Percentiles rank a stretch among this genome's conserved stretches.
phyloP scores from a whole-genome alignment of 2,888 invertebrate species.

The Theodoxus fluviatilis region DNA sequence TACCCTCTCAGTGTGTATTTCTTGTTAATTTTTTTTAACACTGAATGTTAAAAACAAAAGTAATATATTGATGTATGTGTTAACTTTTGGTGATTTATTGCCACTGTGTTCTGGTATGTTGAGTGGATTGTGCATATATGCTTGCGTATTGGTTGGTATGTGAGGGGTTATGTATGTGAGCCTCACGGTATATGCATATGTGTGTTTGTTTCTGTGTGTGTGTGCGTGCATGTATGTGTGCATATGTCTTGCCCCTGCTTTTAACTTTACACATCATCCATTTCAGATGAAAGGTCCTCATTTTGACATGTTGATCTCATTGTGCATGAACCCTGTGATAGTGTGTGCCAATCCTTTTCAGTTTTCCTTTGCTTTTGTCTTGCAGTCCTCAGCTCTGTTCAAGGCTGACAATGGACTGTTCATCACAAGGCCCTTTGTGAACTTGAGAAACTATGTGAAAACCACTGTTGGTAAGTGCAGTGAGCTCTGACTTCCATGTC shows the following conservation, averaged over 20 bases:
- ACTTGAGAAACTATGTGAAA: constrained; percentile 52
- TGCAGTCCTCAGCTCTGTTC: constrained; percentile 59
- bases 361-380: constrained; percentile 22
- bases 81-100: too few relatives aligned
- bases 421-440: constrained; percentile 53
- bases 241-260: too few relatives aligned
- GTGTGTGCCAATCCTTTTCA: not conserved
- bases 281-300: not conserved
- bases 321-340: not conserved
- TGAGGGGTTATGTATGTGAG: too few relatives aligned
- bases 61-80: too few relatives aligned
- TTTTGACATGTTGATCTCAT: constrained; percentile 12
- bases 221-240: not conserved
- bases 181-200: not conserved
- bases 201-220: not conserved
- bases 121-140: too few relatives aligned
- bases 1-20: too few relatives aligned
- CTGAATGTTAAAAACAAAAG: too few relatives aligned
- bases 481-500: not conserved
- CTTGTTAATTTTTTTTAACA: too few relatives aligned
- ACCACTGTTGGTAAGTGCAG: constrained; percentile 35
- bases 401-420: constrained; percentile 52
- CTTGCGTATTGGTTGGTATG: too few relatives aligned
- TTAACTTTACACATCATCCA: too few relatives aligned
- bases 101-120: too few relatives aligned